Evolutionary conservation across 2,888 invertebrate species (phyloP), one percentile per base, ranked within the genome.

Genomic region (Parthenolecanium corni): DNA sequence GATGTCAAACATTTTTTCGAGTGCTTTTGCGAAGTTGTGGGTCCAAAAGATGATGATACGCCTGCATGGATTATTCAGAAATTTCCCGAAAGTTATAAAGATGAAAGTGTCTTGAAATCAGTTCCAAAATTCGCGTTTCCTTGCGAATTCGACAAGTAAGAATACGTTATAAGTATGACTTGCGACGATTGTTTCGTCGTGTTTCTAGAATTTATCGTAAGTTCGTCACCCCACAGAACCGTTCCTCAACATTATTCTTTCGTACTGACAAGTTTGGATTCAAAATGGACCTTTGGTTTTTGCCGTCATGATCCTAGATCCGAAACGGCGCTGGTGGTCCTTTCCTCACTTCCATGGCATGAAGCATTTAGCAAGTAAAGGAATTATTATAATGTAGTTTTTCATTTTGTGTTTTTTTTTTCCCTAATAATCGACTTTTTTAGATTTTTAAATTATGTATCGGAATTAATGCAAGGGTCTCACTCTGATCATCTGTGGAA

Each of bases 261-360:
- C 77, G 96, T 95, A 57, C 77, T 97, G 71, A 98, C 97, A 23
- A 92, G 89, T 69, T 81, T 86, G 69, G 92, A 94, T 73, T 91
- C 94, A 24, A 93, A 92, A 77, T 96, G 92, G 83, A 92, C 92
- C 42, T 98, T 92, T 78, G 96, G 96, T 68, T 97, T 92, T 76
- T 96, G 95, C 74, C 85, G 97, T 24, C 93, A 92, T 74, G 91
- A 95, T 73, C 90, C 94, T 4, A 86, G 87, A 73, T 83, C 86
- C 23, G 84, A 89, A 72, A 87, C 89, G 20, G 89, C 93, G 65
- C 77, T 90, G 73, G 85, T 91, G 52, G 75, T 91, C 68, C 77
- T 88, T 68, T 95, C 95, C 71, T 89, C 86, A 73, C 79, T 96
- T 71, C 95, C 95, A 69, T 97, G 95, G 95, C 94, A 94, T 73